Base-by-base conservation (phyloP, 2,888 invertebrate species). In the Athalia circularis region DNA sequence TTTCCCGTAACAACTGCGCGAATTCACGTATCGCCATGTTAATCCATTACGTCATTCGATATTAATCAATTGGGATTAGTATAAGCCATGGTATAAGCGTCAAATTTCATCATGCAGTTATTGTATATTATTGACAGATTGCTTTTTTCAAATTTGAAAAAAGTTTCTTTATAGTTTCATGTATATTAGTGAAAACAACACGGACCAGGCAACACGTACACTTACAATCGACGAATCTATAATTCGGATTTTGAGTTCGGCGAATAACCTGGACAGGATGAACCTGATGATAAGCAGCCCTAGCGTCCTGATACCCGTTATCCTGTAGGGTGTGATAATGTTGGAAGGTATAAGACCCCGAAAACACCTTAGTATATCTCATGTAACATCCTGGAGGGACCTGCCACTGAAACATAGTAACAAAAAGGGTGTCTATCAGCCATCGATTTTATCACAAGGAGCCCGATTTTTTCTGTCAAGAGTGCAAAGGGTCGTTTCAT, bases 381-480 rank as follows among this genome's bases (percentile, higher is more conserved):
- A 88, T 86, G 80, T 88, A 88, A 76, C 89, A 89, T 75, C 89
- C 89, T 80, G 84, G 86, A 57, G 89, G 89, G 82, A 88, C 88
- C 84, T 87, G 86, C 85, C 86, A 87, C 87, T 88, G 84, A 61
- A 70, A 70, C 65, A 15, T 7, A 29, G 11, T 5, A 54, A 13
- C 50, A 43, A 52, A 47, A 68, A 15, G 5, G 52, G 50, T 2
- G 29, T 29, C 0, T 2, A 29, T 29, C 29, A 29, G 2, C 29
- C 29, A 29, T 29, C 29, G 29, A 29, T 29, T 45, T 72, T 72
- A 47, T 72, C 59, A 47, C 29, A 52, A 57, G 43, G 47, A 45
- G 13, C 59, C 47, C 57, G 45, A 48, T 54, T n/a, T 5, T 15
- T 52, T 50, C 11, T 61, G 61, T 68, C 29, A 29, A 29, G 29